Conservation (phyloP, 2,888 invertebrate genomes). For the Margaritifera margaritifera region DNA sequence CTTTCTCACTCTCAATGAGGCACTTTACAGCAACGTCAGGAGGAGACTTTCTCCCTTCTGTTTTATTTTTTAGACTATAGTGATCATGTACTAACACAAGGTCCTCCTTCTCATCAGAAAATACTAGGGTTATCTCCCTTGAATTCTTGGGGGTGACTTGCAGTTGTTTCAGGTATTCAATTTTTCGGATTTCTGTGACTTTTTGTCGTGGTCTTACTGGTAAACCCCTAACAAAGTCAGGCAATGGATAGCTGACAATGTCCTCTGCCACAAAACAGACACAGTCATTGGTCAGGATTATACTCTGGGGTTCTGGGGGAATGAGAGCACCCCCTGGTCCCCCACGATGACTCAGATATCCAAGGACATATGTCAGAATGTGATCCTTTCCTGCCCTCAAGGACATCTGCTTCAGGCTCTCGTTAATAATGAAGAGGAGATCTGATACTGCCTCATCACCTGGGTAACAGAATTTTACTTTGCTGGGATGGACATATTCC, state of each 20-base stretch:
- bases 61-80: constrained; percentile 51
- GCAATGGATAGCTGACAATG: constrained; percentile 69
- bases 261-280: constrained; percentile 67
- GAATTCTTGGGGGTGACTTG: constrained; percentile 42
- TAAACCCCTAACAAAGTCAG: constrained; percentile 66
- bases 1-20: constrained; percentile 58
- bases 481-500: constrained; percentile 64
- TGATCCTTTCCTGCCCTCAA: constrained; percentile 41
- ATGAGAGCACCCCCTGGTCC: constrained; percentile 25
- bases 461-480: constrained; percentile 66
- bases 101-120: constrained; percentile 67
- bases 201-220: constrained; percentile 63
- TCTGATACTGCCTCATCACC: constrained; percentile 68
- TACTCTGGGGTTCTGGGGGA: constrained; percentile 49
- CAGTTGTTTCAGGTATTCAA: constrained; percentile 62
- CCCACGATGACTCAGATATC: constrained; percentile 41
- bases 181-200: constrained; percentile 56
- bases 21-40: constrained; percentile 58
- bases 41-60: constrained; percentile 40
- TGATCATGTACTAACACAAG: constrained; percentile 67
- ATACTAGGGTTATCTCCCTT: constrained; percentile 61
- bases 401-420: constrained; percentile 34
- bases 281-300: constrained; percentile 64
- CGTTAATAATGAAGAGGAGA: constrained; percentile 61
- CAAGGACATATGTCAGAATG: constrained; percentile 57